Base-by-base conservation (phyloP, 2,113 vertebrate species). In the Heteronetta atricapilla region DNA sequence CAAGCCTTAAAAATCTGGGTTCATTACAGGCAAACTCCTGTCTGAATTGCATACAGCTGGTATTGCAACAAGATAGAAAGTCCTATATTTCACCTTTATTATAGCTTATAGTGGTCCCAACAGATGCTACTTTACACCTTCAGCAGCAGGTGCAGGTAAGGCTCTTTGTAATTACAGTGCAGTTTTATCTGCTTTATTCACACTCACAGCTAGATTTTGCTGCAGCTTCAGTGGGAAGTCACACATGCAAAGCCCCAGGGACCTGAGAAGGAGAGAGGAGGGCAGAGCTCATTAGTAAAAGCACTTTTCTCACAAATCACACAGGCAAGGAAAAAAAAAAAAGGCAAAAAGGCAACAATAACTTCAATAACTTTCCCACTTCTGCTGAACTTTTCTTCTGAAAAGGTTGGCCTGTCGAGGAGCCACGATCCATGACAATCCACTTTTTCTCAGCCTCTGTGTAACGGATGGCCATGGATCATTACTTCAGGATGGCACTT, bases 361-460 rank as follows among this genome's bases (percentile, higher is more conserved):
- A 82, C 44, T 90, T 95, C 28, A 82, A 52, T 42, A 74, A 82
- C 44, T 90, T 95, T 66, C 48, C 44, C 58, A 75, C 60, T 88
- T 92, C 12, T 84, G 64, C 64, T 81, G 90, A 95, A 92, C 77
- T 95, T 94, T 50, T 58, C 80, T 64, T 64, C 20, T 44, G 83
- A 19, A 86, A 96, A 96, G 92, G 76, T 9, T 92, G 94, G 36
- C 11, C 75, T 93, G 86, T 17, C 6, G 2, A 33, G 85, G 68
- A 76, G 88, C 86, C 52, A 33, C 2, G 6, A 82, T 90, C 94
- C 92, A 79, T 96, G 93, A 79, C 69, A 84, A 91, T 36, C 56
- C 40, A 5, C 73, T 81, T 83, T 58, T 82, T 69, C 95, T 78
- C 89, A 89, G 91, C 53, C 36, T 55, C 64, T 25, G 59, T 0